These are phyloP conservation scores for Brachionus rubens DNA, from an alignment of 1,140 invertebrate species.

Conservation along the genomic window DNA sequence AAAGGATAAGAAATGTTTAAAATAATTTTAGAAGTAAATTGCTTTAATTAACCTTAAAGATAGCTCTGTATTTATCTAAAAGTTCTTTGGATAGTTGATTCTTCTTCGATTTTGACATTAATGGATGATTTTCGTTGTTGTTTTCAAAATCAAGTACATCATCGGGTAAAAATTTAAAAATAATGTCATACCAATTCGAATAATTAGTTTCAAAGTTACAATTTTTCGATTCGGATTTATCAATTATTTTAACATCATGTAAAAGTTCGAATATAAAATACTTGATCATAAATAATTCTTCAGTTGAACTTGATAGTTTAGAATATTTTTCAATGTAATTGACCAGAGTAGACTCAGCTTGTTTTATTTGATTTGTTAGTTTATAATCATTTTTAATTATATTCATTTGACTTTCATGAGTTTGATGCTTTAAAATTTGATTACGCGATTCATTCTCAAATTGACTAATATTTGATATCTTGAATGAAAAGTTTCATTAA, in stretches of 20 bases:
- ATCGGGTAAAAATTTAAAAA: conserved; percentile 8
- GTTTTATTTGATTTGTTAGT: conserved; percentile 15
- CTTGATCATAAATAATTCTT: neutral
- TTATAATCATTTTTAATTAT: conserved; percentile 42
- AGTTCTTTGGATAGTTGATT: neutral
- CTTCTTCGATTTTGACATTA: neutral
- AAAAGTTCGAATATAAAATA: conserved; percentile 28
- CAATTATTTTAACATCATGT: neutral
- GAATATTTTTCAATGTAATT: conserved; percentile 16
- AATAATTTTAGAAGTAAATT: neutral
- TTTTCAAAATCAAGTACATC: conserved; percentile 18
- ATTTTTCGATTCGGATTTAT: neutral
- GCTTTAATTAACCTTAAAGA: conserved; percentile 32
- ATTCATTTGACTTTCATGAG: conserved; percentile 36
- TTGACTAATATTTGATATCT: neutral
- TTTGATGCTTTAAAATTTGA: conserved; percentile 16
- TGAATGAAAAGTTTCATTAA: neutral
- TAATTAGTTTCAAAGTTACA: neutral
- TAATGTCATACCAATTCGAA: conserved; percentile 16
- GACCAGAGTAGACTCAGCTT: neutral
- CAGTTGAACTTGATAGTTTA: neutral
- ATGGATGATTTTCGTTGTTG: conserved; percentile 19
- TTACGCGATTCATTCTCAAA: neutral
- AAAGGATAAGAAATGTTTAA: neutral
- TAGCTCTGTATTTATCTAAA: conserved; percentile 27